Percentiles rank a stretch among this genome's conserved stretches.
Conservation (phyloP, 2,888 invertebrate species). For the Chymomyza fuscimana region DNA sequence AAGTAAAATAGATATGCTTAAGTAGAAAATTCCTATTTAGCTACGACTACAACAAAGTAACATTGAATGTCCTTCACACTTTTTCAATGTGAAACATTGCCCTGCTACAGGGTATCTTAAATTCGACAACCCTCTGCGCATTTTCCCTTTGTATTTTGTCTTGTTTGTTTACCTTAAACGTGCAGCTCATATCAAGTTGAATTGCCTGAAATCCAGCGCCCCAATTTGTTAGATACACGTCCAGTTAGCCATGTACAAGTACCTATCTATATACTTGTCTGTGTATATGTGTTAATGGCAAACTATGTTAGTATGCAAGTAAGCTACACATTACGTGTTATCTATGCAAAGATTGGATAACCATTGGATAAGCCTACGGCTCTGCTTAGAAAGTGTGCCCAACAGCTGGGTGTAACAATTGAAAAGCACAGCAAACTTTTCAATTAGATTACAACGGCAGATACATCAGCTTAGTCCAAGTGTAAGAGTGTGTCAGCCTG, state of each 20-base stretch:
- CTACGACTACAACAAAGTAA: no score
- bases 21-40: no score
- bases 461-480: not conserved
- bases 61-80: no score
- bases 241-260: not conserved
- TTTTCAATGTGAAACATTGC: not conserved
- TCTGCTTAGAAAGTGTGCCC: conserved; percentile 62
- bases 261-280: conserved; percentile 27
- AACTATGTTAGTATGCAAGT: conserved; percentile 46
- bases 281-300: not conserved
- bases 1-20: no score
- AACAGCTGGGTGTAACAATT: conserved; percentile 19
- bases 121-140: not conserved
- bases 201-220: conserved; percentile 31
- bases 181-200: conserved; percentile 64
- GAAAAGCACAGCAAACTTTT: not conserved
- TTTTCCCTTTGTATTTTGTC: not conserved
- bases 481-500: not conserved
- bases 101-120: not conserved
- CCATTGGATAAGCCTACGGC: conserved; percentile 27
- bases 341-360: conserved; percentile 60
- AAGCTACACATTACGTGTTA: conserved; percentile 68
- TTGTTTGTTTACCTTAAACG: conserved; percentile 45
- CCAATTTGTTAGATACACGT: conserved; percentile 51
- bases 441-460: not conserved